phyloP scores from a whole-genome alignment of 2,888 invertebrate genomes.

The Cataglyphis albicans region DNA sequence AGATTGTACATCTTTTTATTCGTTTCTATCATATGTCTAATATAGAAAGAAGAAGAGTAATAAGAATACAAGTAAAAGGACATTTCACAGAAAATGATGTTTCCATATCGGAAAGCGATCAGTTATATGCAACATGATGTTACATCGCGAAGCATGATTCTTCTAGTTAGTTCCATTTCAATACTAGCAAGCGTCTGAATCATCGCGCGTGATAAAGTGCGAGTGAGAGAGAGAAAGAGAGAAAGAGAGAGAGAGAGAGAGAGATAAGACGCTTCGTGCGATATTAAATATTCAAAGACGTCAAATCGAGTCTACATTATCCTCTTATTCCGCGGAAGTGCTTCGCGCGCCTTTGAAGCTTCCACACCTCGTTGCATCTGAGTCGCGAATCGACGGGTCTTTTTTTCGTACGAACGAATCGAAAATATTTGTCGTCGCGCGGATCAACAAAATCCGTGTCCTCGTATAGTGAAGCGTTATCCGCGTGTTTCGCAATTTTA shows the following conservation, averaged over 20 bases:
- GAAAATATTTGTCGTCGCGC: conserved; percentile 73
- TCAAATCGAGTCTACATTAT: conserved; percentile 75
- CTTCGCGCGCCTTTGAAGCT: conserved; percentile 66
- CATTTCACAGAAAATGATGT: conserved; percentile 53
- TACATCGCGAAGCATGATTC: conserved; percentile 57
- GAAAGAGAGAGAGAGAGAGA: not conserved
- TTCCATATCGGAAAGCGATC: conserved; percentile 56
- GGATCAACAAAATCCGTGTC: conserved; percentile 71
- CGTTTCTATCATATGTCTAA: not conserved
- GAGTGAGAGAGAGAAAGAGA: not conserved
- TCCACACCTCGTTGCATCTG: conserved; percentile 59
- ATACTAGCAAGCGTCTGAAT: conserved; percentile 54
- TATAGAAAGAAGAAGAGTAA: conserved; percentile 1
- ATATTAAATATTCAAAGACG: conserved; percentile 79
- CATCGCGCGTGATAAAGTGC: conserved; percentile 42
- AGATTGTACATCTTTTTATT: conserved; percentile 12
- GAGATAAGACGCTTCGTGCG: conserved; percentile 64
- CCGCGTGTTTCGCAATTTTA: conserved; percentile 42
- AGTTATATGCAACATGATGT: conserved; percentile 45
- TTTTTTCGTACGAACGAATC: conserved; percentile 66
- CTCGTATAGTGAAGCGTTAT: conserved; percentile 27
- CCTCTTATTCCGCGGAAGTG: conserved; percentile 73
- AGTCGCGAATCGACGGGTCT: conserved; percentile 57
- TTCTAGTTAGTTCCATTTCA: conserved; percentile 66
- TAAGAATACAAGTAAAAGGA: not conserved